Conservation (phyloP, 1,140 invertebrate genomes). For the Cherax destructor region DNA sequence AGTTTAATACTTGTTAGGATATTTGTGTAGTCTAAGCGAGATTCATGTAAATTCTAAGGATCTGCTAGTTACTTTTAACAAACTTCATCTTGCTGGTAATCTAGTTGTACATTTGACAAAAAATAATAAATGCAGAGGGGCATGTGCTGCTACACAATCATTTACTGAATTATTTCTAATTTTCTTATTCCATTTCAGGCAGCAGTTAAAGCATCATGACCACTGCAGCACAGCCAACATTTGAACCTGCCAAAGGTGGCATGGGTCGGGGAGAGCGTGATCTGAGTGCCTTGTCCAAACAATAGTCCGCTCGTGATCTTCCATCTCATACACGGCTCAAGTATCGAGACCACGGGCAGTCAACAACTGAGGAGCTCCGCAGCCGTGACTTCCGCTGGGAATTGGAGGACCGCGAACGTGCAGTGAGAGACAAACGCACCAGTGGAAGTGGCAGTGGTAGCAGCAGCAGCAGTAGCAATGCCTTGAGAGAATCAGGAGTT, state of each 20-base stretch:
- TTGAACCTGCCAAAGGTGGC: constrained; percentile 96
- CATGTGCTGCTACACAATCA: no score
- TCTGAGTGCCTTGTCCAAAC: constrained; percentile 96
- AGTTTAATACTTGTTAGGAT: no score
- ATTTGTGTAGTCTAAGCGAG: no score
- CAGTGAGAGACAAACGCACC: constrained; percentile 78
- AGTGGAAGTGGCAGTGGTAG: constrained; percentile 40
- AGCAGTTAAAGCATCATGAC: constrained; percentile 84
- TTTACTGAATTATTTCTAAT: not conserved
- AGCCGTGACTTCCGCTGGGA: constrained; percentile 96
- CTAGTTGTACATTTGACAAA: no score
- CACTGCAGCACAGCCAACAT: constrained; percentile 97
- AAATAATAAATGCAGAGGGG: no score
- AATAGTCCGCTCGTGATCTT: constrained; percentile 98
- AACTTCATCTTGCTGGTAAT: no score
- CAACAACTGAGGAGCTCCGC: constrained; percentile 91
- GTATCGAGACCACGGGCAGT: constrained; percentile 94
- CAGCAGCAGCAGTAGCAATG: constrained; percentile 24
- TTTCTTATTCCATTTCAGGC: not conserved
- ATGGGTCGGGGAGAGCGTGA: constrained; percentile 96
- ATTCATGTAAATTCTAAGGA: no score
- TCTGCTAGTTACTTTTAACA: no score
- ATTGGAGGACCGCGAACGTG: constrained; percentile 93
- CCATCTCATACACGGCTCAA: constrained; percentile 73
- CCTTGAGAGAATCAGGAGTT: not conserved